phyloP scores from a whole-genome alignment of 2,888 invertebrate species.

The Caenorhabditis panamensis region DNA sequence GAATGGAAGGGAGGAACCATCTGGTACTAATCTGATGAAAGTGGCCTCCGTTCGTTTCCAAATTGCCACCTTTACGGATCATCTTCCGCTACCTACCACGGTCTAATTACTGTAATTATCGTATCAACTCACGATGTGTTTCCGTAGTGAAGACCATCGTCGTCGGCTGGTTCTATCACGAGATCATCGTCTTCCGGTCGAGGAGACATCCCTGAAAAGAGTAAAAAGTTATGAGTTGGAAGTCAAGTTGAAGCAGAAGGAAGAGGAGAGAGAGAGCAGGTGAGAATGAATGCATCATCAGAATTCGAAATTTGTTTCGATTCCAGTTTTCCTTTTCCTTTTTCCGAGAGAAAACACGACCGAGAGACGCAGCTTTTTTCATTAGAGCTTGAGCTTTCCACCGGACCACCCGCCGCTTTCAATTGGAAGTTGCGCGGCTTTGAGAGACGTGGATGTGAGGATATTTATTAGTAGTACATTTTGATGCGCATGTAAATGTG shows the following conservation, averaged over 20 bases:
- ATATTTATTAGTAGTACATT: slow-evolving; percentile 48
- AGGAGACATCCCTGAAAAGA: slow-evolving; percentile 62
- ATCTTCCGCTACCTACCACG: background rate
- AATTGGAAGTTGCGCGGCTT: slow-evolving; percentile 8
- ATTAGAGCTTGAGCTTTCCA: slow-evolving; percentile 7
- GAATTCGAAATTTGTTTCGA: slow-evolving; percentile 14
- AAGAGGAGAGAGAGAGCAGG: slow-evolving; percentile 12
- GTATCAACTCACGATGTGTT: slow-evolving; percentile 75
- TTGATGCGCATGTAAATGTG: slow-evolving; percentile 32
- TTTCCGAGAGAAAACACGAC: slow-evolving; percentile 12
- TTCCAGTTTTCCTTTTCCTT: too few relatives aligned
- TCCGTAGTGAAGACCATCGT: slow-evolving; percentile 80
- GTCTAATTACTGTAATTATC: slow-evolving; percentile 24
- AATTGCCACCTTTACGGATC: slow-evolving; percentile 16
- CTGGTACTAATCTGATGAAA: slow-evolving; percentile 21
- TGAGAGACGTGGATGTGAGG: background rate
- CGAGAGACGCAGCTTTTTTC: slow-evolving; percentile 29
- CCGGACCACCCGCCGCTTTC: slow-evolving; percentile 14
- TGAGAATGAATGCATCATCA: slow-evolving; percentile 9
- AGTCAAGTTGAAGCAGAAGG: too few relatives aligned
- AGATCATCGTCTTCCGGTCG: slow-evolving; percentile 76
- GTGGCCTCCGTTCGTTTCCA: slow-evolving; percentile 8
- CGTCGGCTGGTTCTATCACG: slow-evolving; percentile 80
- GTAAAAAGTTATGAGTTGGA: background rate
- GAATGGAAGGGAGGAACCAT: slow-evolving; percentile 22